phyloP scores from a whole-genome alignment of 2,888 invertebrate genomes.

The Hartigia nigra region DNA sequence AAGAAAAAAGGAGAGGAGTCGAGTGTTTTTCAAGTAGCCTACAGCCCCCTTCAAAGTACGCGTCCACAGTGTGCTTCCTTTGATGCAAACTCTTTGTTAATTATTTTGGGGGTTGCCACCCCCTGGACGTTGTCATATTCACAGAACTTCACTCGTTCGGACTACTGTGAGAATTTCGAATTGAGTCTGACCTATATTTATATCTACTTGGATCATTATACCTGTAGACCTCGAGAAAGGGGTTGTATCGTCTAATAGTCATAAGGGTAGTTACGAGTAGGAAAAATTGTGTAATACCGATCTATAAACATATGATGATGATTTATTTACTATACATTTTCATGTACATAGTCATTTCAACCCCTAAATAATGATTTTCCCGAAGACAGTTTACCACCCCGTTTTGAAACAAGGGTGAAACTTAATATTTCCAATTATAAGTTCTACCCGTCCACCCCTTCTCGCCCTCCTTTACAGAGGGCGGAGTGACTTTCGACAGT shows the following conservation, averaged over 20 bases:
- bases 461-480: too few relatives aligned
- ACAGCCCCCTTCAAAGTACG: neutral
- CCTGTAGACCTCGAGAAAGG: neutral
- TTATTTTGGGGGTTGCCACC: constrained; percentile 38
- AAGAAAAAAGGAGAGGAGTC: constrained; percentile 27
- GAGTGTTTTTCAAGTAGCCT: constrained; percentile 20
- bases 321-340: too few relatives aligned
- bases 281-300: neutral
- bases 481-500: neutral
- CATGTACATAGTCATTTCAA: neutral
- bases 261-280: neutral
- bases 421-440: neutral
- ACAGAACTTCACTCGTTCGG: constrained; percentile 13
- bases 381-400: neutral
- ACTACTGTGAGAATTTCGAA: neutral
- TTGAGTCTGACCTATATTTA: neutral
- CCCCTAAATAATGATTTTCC: neutral
- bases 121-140: constrained; percentile 44
- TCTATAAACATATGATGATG: neutral
- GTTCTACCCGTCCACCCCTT: neutral
- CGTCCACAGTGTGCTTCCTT: neutral
- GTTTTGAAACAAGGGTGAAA: neutral
- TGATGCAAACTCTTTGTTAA: constrained; percentile 45
- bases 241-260: neutral
- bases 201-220: neutral